A percentile compares a stretch with the other conserved stretches of the same genome.
phyloP scores from a whole-genome alignment of 2,888 invertebrate genomes.

The Idaea straminata region DNA sequence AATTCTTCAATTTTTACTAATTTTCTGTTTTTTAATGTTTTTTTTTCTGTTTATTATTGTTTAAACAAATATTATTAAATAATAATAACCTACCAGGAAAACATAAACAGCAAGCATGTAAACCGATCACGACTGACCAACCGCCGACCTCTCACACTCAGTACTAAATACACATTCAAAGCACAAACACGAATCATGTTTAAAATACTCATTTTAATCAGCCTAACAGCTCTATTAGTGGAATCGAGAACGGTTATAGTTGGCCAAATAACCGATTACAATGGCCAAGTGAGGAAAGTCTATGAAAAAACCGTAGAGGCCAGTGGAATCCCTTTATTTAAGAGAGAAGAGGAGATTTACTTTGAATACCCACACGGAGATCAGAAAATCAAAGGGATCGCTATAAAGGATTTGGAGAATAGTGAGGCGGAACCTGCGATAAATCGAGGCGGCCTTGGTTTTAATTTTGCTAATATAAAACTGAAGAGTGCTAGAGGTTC shows the following conservation, averaged over 20 bases:
- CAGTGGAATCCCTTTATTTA: constrained; percentile 47
- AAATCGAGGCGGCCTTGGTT: constrained; percentile 63
- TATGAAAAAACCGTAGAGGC: constrained; percentile 47
- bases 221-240: constrained; percentile 35
- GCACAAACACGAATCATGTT: constrained; percentile 36
- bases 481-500: constrained; percentile 68
- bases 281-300: constrained; percentile 50
- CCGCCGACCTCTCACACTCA: neutral
- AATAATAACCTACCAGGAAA: constrained; percentile 6
- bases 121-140: constrained; percentile 8
- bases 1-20: too few relatives aligned
- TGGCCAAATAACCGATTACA: constrained; percentile 53
- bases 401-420: constrained; percentile 66
- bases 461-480: constrained; percentile 60
- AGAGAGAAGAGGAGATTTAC: constrained; percentile 50
- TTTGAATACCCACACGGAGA: constrained; percentile 54
- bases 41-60: too few relatives aligned
- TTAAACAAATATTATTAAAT: constrained; percentile 20
- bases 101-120: neutral
- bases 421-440: constrained; percentile 62
- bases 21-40: too few relatives aligned
- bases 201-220: constrained; percentile 39
- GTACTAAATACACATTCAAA: neutral
- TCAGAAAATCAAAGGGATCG: constrained; percentile 66
- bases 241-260: constrained; percentile 53